A percentile compares a stretch with the other conserved stretches of the same genome.
These are phyloP conservation scores for Drosophila biarmipes DNA, from an alignment of 1,140 invertebrate genomes.

Conservation along the genomic window DNA sequence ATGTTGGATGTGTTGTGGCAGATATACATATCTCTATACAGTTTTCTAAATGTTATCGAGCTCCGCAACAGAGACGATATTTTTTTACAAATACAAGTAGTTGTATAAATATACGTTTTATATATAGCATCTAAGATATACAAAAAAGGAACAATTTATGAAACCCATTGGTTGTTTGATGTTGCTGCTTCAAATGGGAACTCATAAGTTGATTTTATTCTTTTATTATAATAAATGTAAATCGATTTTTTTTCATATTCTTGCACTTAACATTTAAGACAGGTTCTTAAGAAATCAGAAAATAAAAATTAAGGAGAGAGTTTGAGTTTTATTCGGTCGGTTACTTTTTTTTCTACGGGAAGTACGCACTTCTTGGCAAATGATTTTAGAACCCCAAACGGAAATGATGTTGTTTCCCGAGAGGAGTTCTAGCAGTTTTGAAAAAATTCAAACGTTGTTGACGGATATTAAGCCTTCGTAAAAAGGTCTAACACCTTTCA, in stretches of 20 bases:
- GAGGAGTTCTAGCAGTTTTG: slow-evolving; percentile 56
- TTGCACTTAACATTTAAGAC: slow-evolving; percentile 74
- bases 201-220: slow-evolving; percentile 57
- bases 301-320: slow-evolving; percentile 48
- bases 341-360: slow-evolving; percentile 54
- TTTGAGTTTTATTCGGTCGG: slow-evolving; percentile 40
- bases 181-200: slow-evolving; percentile 35
- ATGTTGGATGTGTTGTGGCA: slow-evolving; percentile 48
- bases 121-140: slow-evolving; percentile 75
- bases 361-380: slow-evolving; percentile 73
- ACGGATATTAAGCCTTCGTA: slow-evolving; percentile 57
- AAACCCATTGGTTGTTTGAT: slow-evolving; percentile 42
- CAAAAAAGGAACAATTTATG: slow-evolving; percentile 83
- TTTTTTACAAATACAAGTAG: slow-evolving; percentile 56
- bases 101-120: slow-evolving; percentile 68
- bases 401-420: slow-evolving; percentile 16
- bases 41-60: slow-evolving; percentile 40
- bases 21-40: slow-evolving; percentile 53
- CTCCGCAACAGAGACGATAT: slow-evolving; percentile 27
- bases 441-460: slow-evolving; percentile 79
- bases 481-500: slow-evolving; percentile 18
- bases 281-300: slow-evolving; percentile 55
- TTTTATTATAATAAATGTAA: slow-evolving; percentile 80
- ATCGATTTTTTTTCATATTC: slow-evolving; percentile 75
- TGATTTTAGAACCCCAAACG: slow-evolving; percentile 21